Evolutionary conservation across 1,140 invertebrate species (phyloP), one percentile per base, ranked within the genome.

Genomic region (Chlorops oryzae): DNA sequence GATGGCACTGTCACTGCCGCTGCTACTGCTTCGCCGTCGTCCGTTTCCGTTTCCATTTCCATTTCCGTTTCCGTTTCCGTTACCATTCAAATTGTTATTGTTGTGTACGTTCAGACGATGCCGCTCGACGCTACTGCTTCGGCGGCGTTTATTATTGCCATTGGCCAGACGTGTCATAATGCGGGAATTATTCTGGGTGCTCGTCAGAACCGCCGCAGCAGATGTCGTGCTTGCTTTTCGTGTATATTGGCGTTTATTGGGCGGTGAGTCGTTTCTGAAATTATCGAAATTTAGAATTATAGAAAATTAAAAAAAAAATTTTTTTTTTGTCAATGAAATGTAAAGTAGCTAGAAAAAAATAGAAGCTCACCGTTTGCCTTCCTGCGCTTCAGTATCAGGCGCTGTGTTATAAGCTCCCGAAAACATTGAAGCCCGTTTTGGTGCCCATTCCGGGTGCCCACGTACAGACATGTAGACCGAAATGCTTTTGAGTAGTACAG

Each of bases 401-500:
- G 62, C 64, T 3, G 69, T 72, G 23, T 69, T 66, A 42, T 72
- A 71, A 22, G 59, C 63, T 2, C 65, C 73, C 37, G 73, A 78
- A 22, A 74, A 68, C 32, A 74, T 73, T 3, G 75, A 79, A 27
- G 74, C 74, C 20, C 76, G 72, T 45, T 74, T 74, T 0, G 67
- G 73, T 21, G 64, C 70, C 54, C 73, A 62, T 27, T 79, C 74
- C 6, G 70, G 66, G 51, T 71, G 65, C 24, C 72, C 71, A 25
- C 79, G 71, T 17, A 76, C 59, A 1, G 77, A 79, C 54, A 80
- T 67, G 51, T 80, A 80, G 1, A 77, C 74, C 21, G 75, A 74
- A 21, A 81, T 65, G 10, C 76, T 78, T 62, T 81, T 81, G n/a
- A 75, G 63, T 51, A 81, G 55, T 6, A 77, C 79, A 12, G 77